A percentile compares a stretch with the other conserved stretches of the same genome.
Conservation (phyloP, 2,113 vertebrate species). For the Corythornis madagascariensis region DNA sequence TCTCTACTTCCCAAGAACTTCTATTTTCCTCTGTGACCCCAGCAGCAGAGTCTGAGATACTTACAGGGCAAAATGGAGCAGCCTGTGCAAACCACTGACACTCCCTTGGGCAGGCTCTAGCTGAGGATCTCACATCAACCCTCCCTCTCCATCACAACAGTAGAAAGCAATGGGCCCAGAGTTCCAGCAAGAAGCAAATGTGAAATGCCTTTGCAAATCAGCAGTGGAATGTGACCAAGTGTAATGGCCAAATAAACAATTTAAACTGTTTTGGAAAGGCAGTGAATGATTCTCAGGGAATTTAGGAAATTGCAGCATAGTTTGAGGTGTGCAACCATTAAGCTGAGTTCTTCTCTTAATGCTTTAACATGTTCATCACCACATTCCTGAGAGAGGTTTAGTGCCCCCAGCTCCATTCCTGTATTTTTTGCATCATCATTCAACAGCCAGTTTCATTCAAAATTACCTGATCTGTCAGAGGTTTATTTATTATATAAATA, state of each 20-base stretch:
- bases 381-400: neutral
- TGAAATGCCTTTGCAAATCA: constrained; percentile 4
- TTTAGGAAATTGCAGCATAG: neutral
- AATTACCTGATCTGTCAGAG: neutral
- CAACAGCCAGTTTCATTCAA: neutral
- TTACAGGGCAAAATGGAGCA: neutral
- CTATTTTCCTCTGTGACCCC: neutral
- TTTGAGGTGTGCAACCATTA: neutral
- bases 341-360: neutral
- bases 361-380: constrained; percentile 6
- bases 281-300: neutral
- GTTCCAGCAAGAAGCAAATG: constrained; percentile 5
- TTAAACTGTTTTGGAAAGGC: constrained; percentile 5
- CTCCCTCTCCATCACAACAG: neutral
- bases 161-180: neutral
- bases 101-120: neutral
- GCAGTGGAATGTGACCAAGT: neutral
- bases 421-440: neutral
- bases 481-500: neutral
- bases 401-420: neutral
- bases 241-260: constrained; percentile 24
- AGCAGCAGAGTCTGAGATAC: neutral
- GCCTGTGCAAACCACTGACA: neutral
- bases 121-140: neutral
- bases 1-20: neutral